Conservation (phyloP, 2,113 vertebrate genomes). For the Elachura formosa region DNA sequence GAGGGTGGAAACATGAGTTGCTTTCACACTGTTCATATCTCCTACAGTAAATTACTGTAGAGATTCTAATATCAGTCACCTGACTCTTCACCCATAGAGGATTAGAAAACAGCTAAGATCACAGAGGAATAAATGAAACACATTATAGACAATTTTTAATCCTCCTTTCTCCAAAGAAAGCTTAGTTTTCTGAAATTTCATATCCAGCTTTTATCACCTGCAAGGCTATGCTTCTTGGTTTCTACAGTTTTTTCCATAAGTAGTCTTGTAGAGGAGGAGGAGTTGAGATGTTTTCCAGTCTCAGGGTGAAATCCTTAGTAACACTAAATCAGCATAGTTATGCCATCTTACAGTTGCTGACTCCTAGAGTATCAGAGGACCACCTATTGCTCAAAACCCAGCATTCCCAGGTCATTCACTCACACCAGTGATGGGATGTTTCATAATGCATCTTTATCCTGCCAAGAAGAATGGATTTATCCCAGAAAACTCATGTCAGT, state of each 20-base stretch:
- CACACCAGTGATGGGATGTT: background rate
- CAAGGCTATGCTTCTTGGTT: background rate
- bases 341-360: background rate
- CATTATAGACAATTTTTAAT: background rate
- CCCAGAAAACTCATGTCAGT: background rate
- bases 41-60: background rate
- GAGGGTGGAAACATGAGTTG: background rate
- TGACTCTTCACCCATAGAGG: background rate
- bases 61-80: background rate
- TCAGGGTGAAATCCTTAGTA: background rate
- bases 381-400: background rate
- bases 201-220: background rate
- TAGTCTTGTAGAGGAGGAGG: background rate
- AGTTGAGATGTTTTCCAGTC: background rate
- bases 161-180: background rate
- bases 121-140: background rate
- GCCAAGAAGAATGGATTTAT: background rate
- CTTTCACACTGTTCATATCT: background rate
- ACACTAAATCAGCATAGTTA: background rate
- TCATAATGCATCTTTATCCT: background rate
- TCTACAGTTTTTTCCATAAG: background rate
- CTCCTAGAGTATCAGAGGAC: background rate
- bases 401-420: background rate
- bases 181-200: background rate
- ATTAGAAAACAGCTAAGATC: background rate